Evolutionary conservation across 2,113 vertebrate species (phyloP).

Genomic region (Panurus biarmicus): DNA sequence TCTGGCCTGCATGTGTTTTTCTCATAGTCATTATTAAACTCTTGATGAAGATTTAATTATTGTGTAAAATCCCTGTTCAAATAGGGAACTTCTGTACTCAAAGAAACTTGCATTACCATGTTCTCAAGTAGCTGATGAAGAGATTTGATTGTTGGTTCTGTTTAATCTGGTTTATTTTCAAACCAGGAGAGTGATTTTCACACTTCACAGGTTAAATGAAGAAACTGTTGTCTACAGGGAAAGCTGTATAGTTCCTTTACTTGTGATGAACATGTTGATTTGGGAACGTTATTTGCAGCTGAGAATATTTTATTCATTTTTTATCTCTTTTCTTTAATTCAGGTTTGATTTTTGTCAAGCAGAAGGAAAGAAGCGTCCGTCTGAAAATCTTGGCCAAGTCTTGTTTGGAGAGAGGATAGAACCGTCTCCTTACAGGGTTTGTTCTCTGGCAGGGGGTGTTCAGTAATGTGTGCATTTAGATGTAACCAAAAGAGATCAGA

Average conservation of each 20-base stretch:
- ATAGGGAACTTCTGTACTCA: background rate
- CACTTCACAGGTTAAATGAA: background rate
- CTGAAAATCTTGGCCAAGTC: slow-evolving; percentile 97
- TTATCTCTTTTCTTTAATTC: background rate
- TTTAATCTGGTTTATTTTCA: background rate
- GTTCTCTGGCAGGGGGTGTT: slow-evolving; percentile 9
- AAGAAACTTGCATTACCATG: background rate
- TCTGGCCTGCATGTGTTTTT: background rate
- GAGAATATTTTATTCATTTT: background rate
- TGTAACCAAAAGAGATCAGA: background rate
- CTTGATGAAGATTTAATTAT: background rate
- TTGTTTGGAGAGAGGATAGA: slow-evolving; percentile 97
- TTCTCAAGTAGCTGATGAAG: background rate
- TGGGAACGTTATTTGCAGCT: background rate
- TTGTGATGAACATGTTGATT: background rate
- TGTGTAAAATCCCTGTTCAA: background rate
- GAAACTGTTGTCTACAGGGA: background rate
- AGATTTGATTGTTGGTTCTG: background rate
- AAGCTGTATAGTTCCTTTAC: background rate
- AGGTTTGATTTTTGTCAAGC: slow-evolving; percentile 98
- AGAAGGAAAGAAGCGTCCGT: slow-evolving; percentile 82
- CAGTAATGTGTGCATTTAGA: accelerated
- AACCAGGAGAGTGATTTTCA: background rate
- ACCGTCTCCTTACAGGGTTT: slow-evolving; percentile 93
- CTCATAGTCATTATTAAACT: background rate